Conservation (phyloP, 1,140 invertebrate species). For the Chelonus insularis region DNA sequence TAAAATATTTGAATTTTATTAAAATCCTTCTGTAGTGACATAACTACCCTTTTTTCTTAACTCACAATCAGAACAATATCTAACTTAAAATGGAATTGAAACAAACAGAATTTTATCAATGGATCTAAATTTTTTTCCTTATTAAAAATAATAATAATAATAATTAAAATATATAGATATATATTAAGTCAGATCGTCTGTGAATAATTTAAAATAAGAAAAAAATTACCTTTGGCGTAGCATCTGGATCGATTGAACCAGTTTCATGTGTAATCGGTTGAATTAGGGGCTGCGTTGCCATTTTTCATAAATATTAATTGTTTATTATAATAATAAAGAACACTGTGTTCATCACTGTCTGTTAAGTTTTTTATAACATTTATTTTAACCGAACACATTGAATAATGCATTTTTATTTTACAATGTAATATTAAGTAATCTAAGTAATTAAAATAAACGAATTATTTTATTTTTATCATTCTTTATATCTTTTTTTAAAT, state of each 20-base stretch:
- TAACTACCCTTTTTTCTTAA: no score
- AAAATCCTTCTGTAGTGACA: no score
- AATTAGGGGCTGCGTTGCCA: slow-evolving; percentile 32
- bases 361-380: slow-evolving; percentile 13
- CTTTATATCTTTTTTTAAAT: background rate
- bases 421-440: slow-evolving; percentile 5
- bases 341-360: slow-evolving; percentile 21
- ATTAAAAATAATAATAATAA: no score
- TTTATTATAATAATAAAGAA: slow-evolving; percentile 27
- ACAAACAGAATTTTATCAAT: no score
- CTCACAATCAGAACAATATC: no score
- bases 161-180: no score
- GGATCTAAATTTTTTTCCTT: no score
- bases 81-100: no score
- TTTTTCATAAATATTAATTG: slow-evolving; percentile 28
- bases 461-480: background rate
- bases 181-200: no score
- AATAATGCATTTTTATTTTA: slow-evolving; percentile 20
- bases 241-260: slow-evolving; percentile 25
- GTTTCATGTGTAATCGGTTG: slow-evolving; percentile 32
- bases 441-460: slow-evolving; percentile 6
- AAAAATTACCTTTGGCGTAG: slow-evolving; percentile 28
- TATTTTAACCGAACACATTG: slow-evolving; percentile 6
- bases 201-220: no score
- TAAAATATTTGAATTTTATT: no score